Percentiles rank a stretch among this genome's conserved stretches.
Evolutionary conservation across 2,797 vertebrate species (phyloP).

Genomic region (Micropoecilia bifurca): DNA sequence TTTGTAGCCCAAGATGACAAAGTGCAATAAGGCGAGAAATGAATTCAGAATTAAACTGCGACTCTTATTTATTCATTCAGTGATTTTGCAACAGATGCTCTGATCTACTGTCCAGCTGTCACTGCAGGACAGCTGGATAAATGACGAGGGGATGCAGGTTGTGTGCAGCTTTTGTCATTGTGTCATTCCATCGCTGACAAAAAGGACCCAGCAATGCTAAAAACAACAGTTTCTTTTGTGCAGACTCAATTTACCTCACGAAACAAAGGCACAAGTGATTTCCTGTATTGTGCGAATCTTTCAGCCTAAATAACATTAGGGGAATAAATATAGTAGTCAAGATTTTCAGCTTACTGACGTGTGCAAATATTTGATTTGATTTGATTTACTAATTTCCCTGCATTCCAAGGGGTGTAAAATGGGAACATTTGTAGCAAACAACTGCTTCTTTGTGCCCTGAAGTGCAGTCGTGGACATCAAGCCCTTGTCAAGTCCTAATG

Average conservation of each 20-base stretch:
- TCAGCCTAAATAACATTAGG: conserved; percentile 9
- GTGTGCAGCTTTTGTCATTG: conserved; percentile 57
- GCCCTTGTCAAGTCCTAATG: conserved; percentile 21
- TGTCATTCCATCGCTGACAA: conserved; percentile 61
- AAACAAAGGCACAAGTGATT: conserved; percentile 43
- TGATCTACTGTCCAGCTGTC: conserved; percentile 46
- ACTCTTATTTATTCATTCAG: neutral
- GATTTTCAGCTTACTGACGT: neutral
- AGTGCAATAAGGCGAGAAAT: too few species aligned
- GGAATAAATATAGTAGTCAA: conserved; percentile 1
- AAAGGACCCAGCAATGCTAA: conserved; percentile 57
- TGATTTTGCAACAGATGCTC: conserved; percentile 6
- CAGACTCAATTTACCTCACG: conserved; percentile 40
- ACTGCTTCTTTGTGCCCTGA: conserved; percentile 4
- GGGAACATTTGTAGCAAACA: neutral
- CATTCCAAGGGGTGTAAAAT: conserved; percentile 18
- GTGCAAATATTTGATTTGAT: conserved; percentile 9
- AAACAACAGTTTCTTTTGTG: conserved; percentile 56
- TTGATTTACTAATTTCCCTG: conserved; percentile 1
- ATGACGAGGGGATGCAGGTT: conserved; percentile 32
- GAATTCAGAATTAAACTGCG: neutral
- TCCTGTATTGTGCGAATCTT: neutral
- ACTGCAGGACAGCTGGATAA: conserved; percentile 42
- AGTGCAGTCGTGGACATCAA: conserved; percentile 31
- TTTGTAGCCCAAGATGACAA: neutral